Base-by-base conservation (phyloP, 2,113 vertebrate genomes). In the Dromaius novaehollandiae region DNA sequence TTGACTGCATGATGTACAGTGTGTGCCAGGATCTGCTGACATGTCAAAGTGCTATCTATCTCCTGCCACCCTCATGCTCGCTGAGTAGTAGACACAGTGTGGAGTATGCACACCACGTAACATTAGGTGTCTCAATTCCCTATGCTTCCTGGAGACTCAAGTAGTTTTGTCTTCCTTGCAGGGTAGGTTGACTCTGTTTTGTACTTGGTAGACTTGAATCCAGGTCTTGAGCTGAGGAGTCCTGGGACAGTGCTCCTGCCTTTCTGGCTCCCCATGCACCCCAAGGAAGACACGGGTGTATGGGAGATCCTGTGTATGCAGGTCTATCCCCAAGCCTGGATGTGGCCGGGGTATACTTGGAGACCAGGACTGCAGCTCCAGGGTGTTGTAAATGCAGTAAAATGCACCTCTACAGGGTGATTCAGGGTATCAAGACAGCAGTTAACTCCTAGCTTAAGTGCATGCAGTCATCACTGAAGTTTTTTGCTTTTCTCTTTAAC, bases 91-190 rank as follows among this genome's bases (percentile, higher is more conserved):
- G 40, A 60, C 19, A 51, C 7, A 36, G 21, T 32, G 10, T 22
- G 30, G 64, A 58, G n/a, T 63, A 81, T 11, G 40, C 50, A 70
- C 24, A 24, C 20, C 56, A 15, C 5, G 8, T 8, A 36, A 70
- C 0, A 0, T 24, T 8, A 42, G 19, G 8, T 68, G 18, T 7
- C 26, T 88, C 48, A 42, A 44, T 58, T 40, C 6, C 34, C 20
- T 81, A 3, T 28, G 4, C 17, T 81, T 74, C 21, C 26, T 46
- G 34, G 63, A 66, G 44, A 13, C n/a, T 28, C 7, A 64, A 16
- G 10, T 7, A 11, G 1, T 16, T 58, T 55, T 65, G 50, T 50
- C 26, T 82, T 60, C 30, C 68, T 38, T 76, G 18, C 30, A 75
- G 50, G 69, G 12, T 21, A n/a, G 30, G 70, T 11, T 40, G 51